Evolutionary conservation across 2,113 vertebrate genomes (phyloP).

Genomic region (Gasterosteus aculeatus): DNA sequence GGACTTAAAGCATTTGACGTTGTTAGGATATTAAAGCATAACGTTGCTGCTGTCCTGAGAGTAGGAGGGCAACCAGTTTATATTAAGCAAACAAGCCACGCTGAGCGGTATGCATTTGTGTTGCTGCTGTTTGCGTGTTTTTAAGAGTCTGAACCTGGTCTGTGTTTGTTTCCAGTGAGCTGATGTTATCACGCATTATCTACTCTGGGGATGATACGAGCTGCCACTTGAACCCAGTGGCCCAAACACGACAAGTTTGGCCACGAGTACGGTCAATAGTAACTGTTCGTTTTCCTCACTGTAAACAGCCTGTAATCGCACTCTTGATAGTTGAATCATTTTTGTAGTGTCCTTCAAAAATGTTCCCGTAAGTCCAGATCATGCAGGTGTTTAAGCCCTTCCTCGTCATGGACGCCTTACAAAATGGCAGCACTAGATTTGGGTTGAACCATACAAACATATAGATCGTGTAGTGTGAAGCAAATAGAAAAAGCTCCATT

Average conservation of each 20-base stretch:
- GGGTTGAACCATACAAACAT: slow-evolving; percentile 9
- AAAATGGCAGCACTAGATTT: background rate
- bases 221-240: slow-evolving; percentile 10
- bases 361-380: background rate
- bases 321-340: too few relatives aligned
- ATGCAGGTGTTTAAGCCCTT: background rate
- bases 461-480: background rate
- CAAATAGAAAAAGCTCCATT: slow-evolving; percentile 44
- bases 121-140: slow-evolving; percentile 13
- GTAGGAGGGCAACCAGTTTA: background rate
- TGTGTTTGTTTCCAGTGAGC: slow-evolving; percentile 13
- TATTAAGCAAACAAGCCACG: background rate
- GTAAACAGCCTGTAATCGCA: background rate
- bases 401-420: background rate
- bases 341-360: background rate
- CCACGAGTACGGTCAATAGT: background rate
- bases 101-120: background rate
- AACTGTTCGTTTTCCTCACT: background rate
- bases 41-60: background rate
- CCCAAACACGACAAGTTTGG: background rate
- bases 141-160: background rate
- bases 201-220: slow-evolving; percentile 13
- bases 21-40: background rate
- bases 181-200: slow-evolving; percentile 26
- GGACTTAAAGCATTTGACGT: background rate